A percentile compares a stretch with the other conserved stretches of the same genome.
phyloP scores from a whole-genome alignment of 1,140 invertebrate species.

The Drosophila tristis region DNA sequence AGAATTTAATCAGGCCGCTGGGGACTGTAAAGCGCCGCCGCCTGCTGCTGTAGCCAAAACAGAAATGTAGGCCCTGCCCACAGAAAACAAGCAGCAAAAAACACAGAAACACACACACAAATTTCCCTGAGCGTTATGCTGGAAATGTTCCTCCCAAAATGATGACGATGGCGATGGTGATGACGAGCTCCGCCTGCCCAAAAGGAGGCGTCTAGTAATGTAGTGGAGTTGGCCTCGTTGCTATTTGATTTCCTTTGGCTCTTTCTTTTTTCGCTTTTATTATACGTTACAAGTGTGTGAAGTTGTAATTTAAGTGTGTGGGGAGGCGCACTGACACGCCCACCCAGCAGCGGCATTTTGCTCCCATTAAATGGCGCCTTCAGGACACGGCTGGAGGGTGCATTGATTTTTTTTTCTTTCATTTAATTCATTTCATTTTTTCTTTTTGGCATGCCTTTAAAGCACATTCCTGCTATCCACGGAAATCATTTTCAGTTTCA shows the following conservation, averaged over 20 bases:
- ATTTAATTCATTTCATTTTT: slow-evolving; percentile 3
- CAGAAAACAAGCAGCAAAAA: slow-evolving; percentile 12
- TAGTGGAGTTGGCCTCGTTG: slow-evolving; percentile 47
- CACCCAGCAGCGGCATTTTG: slow-evolving; percentile 45
- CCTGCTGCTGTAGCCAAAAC: slow-evolving; percentile 30
- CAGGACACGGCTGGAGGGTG: slow-evolving; percentile 37
- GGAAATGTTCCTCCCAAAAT: slow-evolving; percentile 55
- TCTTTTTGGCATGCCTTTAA: slow-evolving; percentile 57
- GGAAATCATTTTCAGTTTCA: slow-evolving; percentile 46
- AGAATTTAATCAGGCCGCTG: slow-evolving; percentile 81
- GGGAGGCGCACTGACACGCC: slow-evolving; percentile 59
- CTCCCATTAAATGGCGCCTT: slow-evolving; percentile 65
- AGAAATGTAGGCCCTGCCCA: slow-evolving; percentile 53
- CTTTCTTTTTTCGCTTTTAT: slow-evolving; percentile 60
- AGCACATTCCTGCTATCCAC: slow-evolving; percentile 57
- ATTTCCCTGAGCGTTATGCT: slow-evolving; percentile 70
- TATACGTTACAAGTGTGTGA: slow-evolving; percentile 80
- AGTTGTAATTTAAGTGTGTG: slow-evolving; percentile 78
- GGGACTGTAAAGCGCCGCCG: slow-evolving; percentile 73
- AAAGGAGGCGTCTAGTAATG: slow-evolving; percentile 7
- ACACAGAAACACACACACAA: slow-evolving; percentile 29
- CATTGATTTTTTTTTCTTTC: slow-evolving; percentile 65
- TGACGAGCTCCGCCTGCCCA: slow-evolving; percentile 52
- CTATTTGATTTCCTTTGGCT: slow-evolving; percentile 62
- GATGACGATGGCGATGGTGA: slow-evolving; percentile 65